Percentiles rank a stretch among this genome's conserved stretches.
Evolutionary conservation across 1,140 invertebrate genomes (phyloP).

Genomic region (Drosophila melanica): DNA sequence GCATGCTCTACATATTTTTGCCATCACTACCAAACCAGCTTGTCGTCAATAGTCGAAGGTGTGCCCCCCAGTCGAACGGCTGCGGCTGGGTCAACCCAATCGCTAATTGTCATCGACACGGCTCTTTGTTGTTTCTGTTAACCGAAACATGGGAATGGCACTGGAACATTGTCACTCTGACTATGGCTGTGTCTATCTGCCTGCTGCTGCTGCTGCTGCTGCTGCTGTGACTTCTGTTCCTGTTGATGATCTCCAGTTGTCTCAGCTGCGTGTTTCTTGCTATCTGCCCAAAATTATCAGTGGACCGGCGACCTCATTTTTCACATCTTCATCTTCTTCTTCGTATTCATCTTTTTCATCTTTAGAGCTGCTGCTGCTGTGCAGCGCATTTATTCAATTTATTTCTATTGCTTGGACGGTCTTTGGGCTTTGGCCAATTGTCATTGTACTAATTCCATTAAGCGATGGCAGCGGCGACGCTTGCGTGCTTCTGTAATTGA

Average conservation of each 20-base stretch:
- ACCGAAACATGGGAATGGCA: slow-evolving; percentile 72
- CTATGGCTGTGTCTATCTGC: background rate
- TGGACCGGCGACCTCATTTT: slow-evolving; percentile 55
- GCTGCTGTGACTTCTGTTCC: slow-evolving; percentile 15
- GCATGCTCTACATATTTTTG: slow-evolving; percentile 78
- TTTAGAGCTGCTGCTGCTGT: slow-evolving; percentile 39
- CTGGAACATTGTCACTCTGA: slow-evolving; percentile 2
- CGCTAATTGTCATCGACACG: slow-evolving; percentile 81
- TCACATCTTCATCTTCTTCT: slow-evolving; percentile 28
- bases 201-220: slow-evolving; percentile 9
- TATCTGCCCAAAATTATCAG: slow-evolving; percentile 79
- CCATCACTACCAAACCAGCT: slow-evolving; percentile 18
- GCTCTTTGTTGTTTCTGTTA: slow-evolving; percentile 64
- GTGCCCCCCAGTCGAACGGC: slow-evolving; percentile 16
- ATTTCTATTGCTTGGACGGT: slow-evolving; percentile 66
- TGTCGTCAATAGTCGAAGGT: slow-evolving; percentile 41
- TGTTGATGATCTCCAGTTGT: slow-evolving; percentile 59
- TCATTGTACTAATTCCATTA: slow-evolving; percentile 82
- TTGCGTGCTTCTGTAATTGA: slow-evolving; percentile 80
- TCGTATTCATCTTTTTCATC: slow-evolving; percentile 22
- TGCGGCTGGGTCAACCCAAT: slow-evolving; percentile 63
- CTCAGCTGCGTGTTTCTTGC: slow-evolving; percentile 36
- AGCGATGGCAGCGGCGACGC: slow-evolving; percentile 58
- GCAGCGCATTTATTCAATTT: slow-evolving; percentile 77
- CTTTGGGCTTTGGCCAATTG: slow-evolving; percentile 76